phyloP scores from a whole-genome alignment of 2,113 vertebrate species.

The Campylomormyrus numenius region DNA sequence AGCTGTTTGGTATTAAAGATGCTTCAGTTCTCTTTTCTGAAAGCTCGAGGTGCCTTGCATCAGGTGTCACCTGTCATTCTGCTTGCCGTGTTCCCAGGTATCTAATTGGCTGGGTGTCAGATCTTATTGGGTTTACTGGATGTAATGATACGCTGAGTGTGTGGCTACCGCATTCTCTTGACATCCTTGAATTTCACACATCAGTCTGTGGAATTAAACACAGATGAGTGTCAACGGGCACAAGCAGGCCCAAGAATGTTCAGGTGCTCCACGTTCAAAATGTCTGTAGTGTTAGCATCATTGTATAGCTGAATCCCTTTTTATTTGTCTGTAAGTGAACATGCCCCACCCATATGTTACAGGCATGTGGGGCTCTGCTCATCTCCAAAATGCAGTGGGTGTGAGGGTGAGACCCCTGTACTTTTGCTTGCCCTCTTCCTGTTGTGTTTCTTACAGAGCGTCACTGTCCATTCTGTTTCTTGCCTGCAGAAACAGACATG shows the following conservation, averaged over 20 bases:
- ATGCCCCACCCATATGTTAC: not conserved
- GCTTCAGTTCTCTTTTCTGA: slow-evolving; percentile 20
- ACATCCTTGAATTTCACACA: not conserved
- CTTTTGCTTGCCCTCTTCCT: not conserved
- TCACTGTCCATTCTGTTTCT: not conserved
- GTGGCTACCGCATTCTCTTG: not conserved
- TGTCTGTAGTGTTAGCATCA: not conserved
- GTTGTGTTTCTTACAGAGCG: not conserved
- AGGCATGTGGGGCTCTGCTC: not conserved
- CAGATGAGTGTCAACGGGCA: not conserved
- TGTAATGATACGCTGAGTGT: not conserved
- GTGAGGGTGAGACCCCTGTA: not conserved
- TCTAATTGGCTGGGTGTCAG: not conserved
- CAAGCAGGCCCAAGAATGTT: not conserved
- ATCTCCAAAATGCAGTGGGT: not conserved
- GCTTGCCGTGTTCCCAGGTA: not conserved
- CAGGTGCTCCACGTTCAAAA: not conserved
- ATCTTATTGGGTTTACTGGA: not conserved
- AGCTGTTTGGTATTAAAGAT: slow-evolving; percentile 37
- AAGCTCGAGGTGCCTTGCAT: slow-evolving; percentile 24
- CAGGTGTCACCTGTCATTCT: not conserved
- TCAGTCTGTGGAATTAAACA: not conserved
- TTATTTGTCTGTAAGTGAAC: not conserved
- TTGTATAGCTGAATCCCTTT: not conserved
- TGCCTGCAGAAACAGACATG: not conserved